These are phyloP conservation scores for Rhingia campestris DNA, from an alignment of 2,888 invertebrate genomes.

Conservation along the genomic window DNA sequence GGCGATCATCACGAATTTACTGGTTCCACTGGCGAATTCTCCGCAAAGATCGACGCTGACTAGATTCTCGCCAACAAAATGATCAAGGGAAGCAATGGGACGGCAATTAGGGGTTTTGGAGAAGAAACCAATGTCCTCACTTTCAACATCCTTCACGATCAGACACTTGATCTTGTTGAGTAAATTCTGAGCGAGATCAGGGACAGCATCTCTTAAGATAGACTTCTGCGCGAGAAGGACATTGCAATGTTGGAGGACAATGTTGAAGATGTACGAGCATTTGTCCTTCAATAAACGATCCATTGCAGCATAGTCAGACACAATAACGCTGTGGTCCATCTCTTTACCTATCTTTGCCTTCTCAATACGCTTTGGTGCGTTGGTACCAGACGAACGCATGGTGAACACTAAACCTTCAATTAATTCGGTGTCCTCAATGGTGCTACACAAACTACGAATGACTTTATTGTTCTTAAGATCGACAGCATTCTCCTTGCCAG, in stretches of 20 bases:
- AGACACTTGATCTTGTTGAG: conserved; percentile 99
- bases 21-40: conserved; percentile 93
- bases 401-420: conserved; percentile 98
- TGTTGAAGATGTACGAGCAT: conserved; percentile 97
- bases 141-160: conserved; percentile 98
- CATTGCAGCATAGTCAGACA: conserved; percentile 99
- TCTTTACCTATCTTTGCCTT: conserved; percentile 99
- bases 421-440: conserved; percentile 98
- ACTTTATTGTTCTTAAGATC: conserved; percentile 98
- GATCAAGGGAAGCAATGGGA: conserved; percentile 99
- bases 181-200: conserved; percentile 98
- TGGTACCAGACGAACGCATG: conserved; percentile 93
- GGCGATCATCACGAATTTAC: conserved; percentile 95
- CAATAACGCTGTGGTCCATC: conserved; percentile 98
- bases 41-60: conserved; percentile 96
- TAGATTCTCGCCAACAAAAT: conserved; percentile 96
- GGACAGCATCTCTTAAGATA: conserved; percentile 95
- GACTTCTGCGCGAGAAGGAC: conserved; percentile 95
- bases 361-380: conserved; percentile 96
- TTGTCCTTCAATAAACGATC: conserved; percentile 99
- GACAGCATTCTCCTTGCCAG: conserved; percentile 88
- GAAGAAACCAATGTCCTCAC: conserved; percentile 98
- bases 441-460: conserved; percentile 97
- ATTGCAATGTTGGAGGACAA: conserved; percentile 98
- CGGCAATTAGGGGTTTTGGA: conserved; percentile 97